Conservation (phyloP, 30 jellyfish, hydroid and myxozoan genomes). For the Pelagia noctiluca region DNA sequence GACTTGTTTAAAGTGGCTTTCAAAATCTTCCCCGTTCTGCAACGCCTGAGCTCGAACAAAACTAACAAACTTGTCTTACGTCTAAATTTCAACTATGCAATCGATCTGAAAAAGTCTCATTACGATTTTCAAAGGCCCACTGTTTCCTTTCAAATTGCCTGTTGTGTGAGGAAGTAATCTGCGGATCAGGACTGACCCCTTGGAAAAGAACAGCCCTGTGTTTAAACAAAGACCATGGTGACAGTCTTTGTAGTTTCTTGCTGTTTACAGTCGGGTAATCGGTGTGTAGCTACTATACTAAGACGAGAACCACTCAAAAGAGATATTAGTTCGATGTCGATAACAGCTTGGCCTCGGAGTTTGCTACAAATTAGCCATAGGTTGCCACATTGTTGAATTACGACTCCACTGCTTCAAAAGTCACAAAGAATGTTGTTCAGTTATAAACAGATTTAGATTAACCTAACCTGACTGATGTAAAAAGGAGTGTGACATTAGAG, state of each 20-base stretch:
- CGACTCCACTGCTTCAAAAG: not conserved
- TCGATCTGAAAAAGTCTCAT: not conserved
- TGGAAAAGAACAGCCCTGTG: slow-evolving; percentile 11
- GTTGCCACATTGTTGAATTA: slow-evolving; percentile 10
- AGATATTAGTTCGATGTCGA: slow-evolving; percentile 37
- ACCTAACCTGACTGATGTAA: too few species aligned
- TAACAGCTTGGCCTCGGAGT: slow-evolving; percentile 54
- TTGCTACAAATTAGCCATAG: slow-evolving; percentile 54
- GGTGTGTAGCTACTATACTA: slow-evolving; percentile 48
- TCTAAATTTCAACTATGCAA: too few species aligned
- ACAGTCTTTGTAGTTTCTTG: slow-evolving; percentile 50
- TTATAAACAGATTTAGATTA: too few species aligned
- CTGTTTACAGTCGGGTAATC: slow-evolving; percentile 53
- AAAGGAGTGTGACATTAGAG: too few species aligned
- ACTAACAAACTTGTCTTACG: too few species aligned
- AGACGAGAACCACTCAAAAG: slow-evolving; percentile 66
- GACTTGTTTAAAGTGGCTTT: too few species aligned
- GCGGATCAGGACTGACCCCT: slow-evolving; percentile 65
- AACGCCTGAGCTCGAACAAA: too few species aligned
- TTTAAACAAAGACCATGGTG: slow-evolving; percentile 1
- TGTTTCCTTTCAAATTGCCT: slow-evolving; percentile 48
- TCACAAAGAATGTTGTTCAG: too few species aligned
- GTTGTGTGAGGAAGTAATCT: slow-evolving; percentile 67
- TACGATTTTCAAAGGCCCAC: slow-evolving; percentile 23
- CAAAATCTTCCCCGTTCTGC: too few species aligned